A percentile compares a stretch with the other conserved stretches of the same genome.
phyloP scores from a whole-genome alignment of 2,888 invertebrate species.

The Luperina testacea region DNA sequence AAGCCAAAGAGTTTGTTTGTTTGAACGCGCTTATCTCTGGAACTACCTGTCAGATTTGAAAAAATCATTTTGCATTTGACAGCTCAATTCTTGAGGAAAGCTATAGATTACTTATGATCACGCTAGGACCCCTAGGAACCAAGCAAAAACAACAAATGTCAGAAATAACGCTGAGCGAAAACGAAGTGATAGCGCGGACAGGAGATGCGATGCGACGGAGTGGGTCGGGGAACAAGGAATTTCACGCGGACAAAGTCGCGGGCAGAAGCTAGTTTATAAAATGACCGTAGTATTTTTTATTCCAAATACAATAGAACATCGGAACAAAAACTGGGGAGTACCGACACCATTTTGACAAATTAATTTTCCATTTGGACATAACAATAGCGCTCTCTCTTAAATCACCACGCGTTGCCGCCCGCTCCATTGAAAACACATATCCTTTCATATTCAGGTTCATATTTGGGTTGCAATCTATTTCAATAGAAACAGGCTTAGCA shows the following conservation, averaged over 20 bases:
- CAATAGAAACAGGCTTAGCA: neutral
- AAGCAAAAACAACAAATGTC: no score
- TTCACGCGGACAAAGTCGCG: no score
- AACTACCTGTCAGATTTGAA: no score
- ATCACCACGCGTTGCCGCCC: conserved; percentile 36
- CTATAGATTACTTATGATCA: no score
- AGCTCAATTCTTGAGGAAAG: no score
- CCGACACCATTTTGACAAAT: conserved; percentile 27
- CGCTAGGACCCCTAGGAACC: no score
- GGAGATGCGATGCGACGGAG: no score
- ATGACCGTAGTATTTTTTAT: neutral
- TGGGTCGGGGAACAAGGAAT: no score
- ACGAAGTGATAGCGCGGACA: no score
- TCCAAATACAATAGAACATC: neutral
- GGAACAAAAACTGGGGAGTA: neutral
- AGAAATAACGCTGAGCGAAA: no score
- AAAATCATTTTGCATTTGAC: no score
- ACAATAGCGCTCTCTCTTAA: conserved; percentile 44
- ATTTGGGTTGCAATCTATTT: conserved; percentile 21
- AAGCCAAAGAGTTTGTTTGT: neutral
- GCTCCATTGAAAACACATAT: conserved; percentile 51
- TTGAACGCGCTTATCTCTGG: neutral
- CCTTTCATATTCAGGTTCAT: conserved; percentile 22
- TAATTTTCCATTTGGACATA: conserved; percentile 18
- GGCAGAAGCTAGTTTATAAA: no score